Conservation (phyloP, 2,113 vertebrate genomes). For the Serinus canaria region DNA sequence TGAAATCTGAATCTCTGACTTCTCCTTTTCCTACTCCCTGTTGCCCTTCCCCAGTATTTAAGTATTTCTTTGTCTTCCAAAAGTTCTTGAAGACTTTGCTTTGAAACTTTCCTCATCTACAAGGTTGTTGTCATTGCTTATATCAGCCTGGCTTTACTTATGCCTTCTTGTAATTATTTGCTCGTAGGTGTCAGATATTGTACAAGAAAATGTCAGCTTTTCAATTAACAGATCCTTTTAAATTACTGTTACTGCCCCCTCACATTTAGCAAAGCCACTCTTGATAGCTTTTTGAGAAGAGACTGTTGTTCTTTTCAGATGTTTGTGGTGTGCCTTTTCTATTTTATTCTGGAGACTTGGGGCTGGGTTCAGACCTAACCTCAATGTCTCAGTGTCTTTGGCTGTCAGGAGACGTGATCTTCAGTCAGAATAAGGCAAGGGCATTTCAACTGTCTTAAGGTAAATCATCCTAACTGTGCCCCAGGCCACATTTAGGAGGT, state of each 20-base stretch:
- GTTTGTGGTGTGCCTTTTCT: background rate
- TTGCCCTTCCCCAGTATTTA: background rate
- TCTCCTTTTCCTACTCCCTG: background rate
- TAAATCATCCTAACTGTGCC: slow-evolving; percentile 46
- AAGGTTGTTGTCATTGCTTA: background rate
- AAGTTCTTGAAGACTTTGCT: background rate
- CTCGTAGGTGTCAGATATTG: background rate
- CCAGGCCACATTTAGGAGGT: slow-evolving; percentile 30
- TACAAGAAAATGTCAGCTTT: background rate
- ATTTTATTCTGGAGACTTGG: background rate
- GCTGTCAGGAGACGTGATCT: background rate
- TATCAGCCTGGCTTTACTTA: background rate
- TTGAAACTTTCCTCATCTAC: background rate
- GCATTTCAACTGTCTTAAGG: slow-evolving; percentile 25
- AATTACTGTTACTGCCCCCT: background rate
- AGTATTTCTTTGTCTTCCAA: background rate
- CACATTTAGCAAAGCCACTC: background rate
- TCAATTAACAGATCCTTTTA: background rate
- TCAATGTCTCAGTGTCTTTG: background rate
- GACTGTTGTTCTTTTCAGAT: background rate
- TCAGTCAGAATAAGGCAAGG: slow-evolving; percentile 9
- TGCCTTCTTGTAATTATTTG: background rate
- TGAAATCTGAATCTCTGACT: background rate
- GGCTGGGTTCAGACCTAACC: background rate
- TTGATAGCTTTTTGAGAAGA: background rate